Evolutionary conservation across 2,888 invertebrate genomes (phyloP).

Genomic region (Agonopterix alstromeriana): DNA sequence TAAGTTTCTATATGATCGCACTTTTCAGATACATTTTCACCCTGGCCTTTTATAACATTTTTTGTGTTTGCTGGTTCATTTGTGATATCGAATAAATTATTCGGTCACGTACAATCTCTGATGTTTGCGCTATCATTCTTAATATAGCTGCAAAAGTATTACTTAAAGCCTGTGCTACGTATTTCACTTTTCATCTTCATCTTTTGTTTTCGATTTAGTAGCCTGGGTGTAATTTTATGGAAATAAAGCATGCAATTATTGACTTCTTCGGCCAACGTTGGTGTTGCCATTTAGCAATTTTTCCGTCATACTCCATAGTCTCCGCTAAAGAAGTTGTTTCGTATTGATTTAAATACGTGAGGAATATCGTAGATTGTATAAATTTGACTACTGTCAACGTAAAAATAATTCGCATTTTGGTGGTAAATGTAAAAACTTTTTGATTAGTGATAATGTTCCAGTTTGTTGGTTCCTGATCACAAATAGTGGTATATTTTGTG

Average conservation of each 20-base stretch:
- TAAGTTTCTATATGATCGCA: neutral
- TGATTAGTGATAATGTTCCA: neutral
- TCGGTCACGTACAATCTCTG: slow-evolving; percentile 2
- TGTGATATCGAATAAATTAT: slow-evolving; percentile 9
- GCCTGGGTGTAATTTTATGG: slow-evolving; percentile 4
- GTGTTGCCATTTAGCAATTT: neutral
- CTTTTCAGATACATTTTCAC: slow-evolving; percentile 8
- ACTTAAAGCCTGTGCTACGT: slow-evolving; percentile 10
- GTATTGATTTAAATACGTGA: slow-evolving; percentile 8
- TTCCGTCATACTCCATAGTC: neutral
- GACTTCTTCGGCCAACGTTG: neutral
- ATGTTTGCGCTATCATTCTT: slow-evolving; percentile 5
- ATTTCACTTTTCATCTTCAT: slow-evolving; percentile 10
- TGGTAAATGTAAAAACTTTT: neutral
- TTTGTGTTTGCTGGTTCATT: slow-evolving; percentile 5
- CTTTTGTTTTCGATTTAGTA: slow-evolving; percentile 6
- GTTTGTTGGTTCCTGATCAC: neutral
- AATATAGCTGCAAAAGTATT: slow-evolving; percentile 8
- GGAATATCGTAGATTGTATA: neutral
- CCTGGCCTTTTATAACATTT: slow-evolving; percentile 3
- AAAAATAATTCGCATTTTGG: neutral
- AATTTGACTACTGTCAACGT: neutral
- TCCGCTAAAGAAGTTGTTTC: slow-evolving; percentile 5
- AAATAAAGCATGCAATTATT: slow-evolving; percentile 1
- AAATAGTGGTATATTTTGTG: neutral